phyloP scores from a whole-genome alignment of 1,140 invertebrate species.

The Macrobrachium nipponense region DNA sequence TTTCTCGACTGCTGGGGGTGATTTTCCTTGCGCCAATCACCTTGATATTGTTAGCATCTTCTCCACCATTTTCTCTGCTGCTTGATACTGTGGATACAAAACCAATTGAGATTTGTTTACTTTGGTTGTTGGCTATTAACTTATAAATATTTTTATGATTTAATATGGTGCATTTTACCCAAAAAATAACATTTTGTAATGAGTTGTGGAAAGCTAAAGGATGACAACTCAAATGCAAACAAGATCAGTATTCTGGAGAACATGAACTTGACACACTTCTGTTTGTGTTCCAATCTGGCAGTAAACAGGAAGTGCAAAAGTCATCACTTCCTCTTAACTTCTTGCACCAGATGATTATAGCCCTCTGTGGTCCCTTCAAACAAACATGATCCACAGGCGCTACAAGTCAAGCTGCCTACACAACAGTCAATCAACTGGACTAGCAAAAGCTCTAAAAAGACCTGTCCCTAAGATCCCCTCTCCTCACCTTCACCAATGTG shows the following conservation, averaged over 20 bases:
- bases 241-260: too few species aligned
- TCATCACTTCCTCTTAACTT: too few species aligned
- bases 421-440: slow-evolving; percentile 71
- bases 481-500: slow-evolving; percentile 76
- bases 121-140: not conserved
- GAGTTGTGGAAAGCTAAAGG: too few species aligned
- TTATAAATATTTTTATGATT: not conserved
- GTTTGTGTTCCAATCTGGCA: too few species aligned
- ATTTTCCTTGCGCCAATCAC: not conserved
- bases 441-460: too few species aligned
- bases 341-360: too few species aligned
- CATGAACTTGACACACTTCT: too few species aligned
- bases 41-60: slow-evolving; percentile 10
- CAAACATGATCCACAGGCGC: too few species aligned
- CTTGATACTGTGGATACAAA: slow-evolving; percentile 3
- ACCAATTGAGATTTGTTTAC: too few species aligned
- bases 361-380: too few species aligned
- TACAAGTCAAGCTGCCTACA: slow-evolving; percentile 68
- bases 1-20: not conserved
- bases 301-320: too few species aligned
- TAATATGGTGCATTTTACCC: not conserved
- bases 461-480: slow-evolving; percentile 57
- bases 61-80: not conserved
- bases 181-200: not conserved
- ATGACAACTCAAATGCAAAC: too few species aligned